Base-by-base conservation (phyloP, 2,797 vertebrate species). In the Sebastes umbrosus region DNA sequence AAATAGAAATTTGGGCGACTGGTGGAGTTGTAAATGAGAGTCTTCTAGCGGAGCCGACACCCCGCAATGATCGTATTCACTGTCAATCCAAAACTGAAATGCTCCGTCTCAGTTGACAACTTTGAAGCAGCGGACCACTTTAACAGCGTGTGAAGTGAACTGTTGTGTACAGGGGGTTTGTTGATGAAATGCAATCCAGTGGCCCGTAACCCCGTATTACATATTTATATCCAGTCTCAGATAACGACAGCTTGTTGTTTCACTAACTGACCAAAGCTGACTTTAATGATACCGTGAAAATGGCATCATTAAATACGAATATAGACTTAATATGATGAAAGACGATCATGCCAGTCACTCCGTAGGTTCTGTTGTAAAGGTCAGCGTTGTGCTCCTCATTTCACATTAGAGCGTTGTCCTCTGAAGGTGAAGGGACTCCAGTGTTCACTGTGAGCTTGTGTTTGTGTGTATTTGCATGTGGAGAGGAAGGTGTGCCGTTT, bases 351-450 rank as follows among this genome's bases (percentile, higher is more conserved):
- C 66, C 27, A n/a, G 57, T 27, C n/a, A 4, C 58, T 73, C 43
- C 16, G n/a, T 22, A 9, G 52, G 54, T 71, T 64, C 29, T 50
- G 31, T 32, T 75, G 46, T 43, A 32, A 20, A 5, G 75, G 70
- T 67, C 62, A 39, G 67, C 52, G 6, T 74, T 90, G 83, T 86
- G 69, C 89, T 90, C 75, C 58, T 80, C 32, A 80, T 73, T 64
- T 54, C 50, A 22, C 46, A 0, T 50, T 50, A 50, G 46, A 39
- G 12, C 43, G 34, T 57, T 43, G 29, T 68, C 62, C 34, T 75
- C 34, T 59, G 59, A 50, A 9, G 27, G n/a, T 59, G 52, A 72
- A 57, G 76, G 52, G 59, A 75, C 58, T 55, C 69, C 68, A 60
- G 52, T 73, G 73, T 71, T 76, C 69, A 59, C 67, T 75, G 60